These are phyloP conservation scores for Timandra comae DNA, from an alignment of 2,888 invertebrate genomes.

Conservation along the genomic window DNA sequence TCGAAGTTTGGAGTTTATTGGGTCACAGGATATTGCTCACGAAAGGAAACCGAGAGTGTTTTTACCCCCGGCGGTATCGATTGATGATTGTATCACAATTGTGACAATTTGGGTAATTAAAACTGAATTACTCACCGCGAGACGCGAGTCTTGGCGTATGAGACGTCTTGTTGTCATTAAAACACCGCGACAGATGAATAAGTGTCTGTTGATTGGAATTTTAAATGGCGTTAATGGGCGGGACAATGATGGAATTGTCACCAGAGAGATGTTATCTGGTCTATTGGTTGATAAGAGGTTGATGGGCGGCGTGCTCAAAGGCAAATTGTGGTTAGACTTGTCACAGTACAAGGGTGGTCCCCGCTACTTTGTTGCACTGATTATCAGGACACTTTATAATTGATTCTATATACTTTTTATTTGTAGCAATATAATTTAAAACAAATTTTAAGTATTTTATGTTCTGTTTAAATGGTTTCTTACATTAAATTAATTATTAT, in stretches of 20 bases:
- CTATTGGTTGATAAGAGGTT: conserved; percentile 59
- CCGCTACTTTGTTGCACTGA: conserved; percentile 10
- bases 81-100: conserved; percentile 8
- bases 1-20: conserved; percentile 47
- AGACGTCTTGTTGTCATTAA: conserved; percentile 29
- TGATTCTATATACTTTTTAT: no score
- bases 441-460: no score
- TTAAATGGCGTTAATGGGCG: conserved; percentile 73
- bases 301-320: conserved; percentile 70
- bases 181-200: conserved; percentile 64
- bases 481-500: no score
- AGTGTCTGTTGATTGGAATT: conserved; percentile 71
- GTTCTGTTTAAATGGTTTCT: no score
- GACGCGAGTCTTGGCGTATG: conserved; percentile 40
- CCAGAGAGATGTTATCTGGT: conserved; percentile 62
- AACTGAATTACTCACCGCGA: conserved; percentile 38
- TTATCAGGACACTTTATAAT: no score
- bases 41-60: conserved; percentile 25
- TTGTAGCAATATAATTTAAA: no score
- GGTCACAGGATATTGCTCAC: conserved; percentile 37
- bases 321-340: conserved; percentile 60
- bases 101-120: conserved; percentile 28
- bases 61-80: conserved; percentile 11
- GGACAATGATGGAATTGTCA: conserved; percentile 70
- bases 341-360: conserved; percentile 46